Percentiles rank a stretch among this genome's conserved stretches.
These are phyloP conservation scores for Cataglyphis livida DNA, from an alignment of 2,888 invertebrate genomes.

Conservation along the genomic window DNA sequence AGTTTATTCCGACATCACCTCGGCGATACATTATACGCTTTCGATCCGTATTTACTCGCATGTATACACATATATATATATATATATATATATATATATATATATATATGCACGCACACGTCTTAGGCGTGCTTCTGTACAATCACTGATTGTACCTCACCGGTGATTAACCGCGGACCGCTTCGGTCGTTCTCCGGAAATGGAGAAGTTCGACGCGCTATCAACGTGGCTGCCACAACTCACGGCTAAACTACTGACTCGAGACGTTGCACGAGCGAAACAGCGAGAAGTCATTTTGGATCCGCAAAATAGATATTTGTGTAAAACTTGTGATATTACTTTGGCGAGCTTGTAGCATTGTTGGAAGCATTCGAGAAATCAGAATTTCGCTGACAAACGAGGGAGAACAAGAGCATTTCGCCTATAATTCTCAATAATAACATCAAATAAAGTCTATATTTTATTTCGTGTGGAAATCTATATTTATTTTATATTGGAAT, in stretches of 20 bases:
- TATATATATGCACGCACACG: not conserved
- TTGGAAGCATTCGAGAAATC: slow-evolving; percentile 1
- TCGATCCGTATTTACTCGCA: slow-evolving; percentile 47
- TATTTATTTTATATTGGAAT: not conserved
- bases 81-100: no score
- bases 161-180: slow-evolving; percentile 64
- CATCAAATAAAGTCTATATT: not conserved
- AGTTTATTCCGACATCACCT: slow-evolving; percentile 59
- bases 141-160: slow-evolving; percentile 65
- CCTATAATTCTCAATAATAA: not conserved
- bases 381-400: not conserved
- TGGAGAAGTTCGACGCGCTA: slow-evolving; percentile 50
- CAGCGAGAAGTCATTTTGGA: not conserved
- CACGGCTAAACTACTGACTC: slow-evolving; percentile 9
- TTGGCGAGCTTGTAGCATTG: not conserved
- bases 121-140: slow-evolving; percentile 1
- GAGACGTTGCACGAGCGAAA: slow-evolving; percentile 3
- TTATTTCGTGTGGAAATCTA: no score
- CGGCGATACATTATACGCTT: slow-evolving; percentile 62
- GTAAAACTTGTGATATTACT: not conserved
- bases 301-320: not conserved
- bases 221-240: slow-evolving; percentile 28
- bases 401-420: not conserved
- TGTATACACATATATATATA: not conserved
- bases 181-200: slow-evolving; percentile 28